Conservation (phyloP, 2,888 invertebrate species). For the Trichopria drosophilae region DNA sequence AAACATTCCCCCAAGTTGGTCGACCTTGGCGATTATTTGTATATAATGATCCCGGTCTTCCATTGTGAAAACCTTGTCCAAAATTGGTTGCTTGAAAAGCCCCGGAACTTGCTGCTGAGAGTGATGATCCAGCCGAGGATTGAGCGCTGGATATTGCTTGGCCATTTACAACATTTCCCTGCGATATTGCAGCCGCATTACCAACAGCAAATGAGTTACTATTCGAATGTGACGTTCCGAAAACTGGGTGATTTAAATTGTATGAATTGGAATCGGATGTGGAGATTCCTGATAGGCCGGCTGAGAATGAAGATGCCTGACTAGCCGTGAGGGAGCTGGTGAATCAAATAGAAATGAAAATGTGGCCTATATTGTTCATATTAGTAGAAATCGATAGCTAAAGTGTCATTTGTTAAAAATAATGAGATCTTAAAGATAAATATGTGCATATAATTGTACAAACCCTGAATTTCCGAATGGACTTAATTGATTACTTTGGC, state of each 20-base stretch:
- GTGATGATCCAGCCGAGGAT: conserved; percentile 41
- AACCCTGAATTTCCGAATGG: conserved; percentile 39
- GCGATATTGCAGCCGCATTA: conserved; percentile 44
- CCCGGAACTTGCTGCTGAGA: conserved; percentile 40
- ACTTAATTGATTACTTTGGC: conserved; percentile 38
- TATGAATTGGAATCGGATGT: conserved; percentile 44
- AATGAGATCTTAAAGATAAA: conserved; percentile 7
- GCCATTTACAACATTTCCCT: conserved; percentile 46
- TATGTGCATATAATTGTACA: conserved; percentile 10
- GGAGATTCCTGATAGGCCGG: conserved; percentile 45
- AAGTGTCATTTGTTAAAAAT: no score
- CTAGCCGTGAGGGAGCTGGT: conserved; percentile 46
- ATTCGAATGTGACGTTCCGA: conserved; percentile 41
- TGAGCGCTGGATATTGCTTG: conserved; percentile 45
- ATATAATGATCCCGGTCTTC: no score
- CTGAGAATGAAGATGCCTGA: conserved; percentile 42
- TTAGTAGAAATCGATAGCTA: background rate
- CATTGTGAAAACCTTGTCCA: no score
- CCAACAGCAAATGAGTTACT: conserved; percentile 44
- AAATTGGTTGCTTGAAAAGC: no score
- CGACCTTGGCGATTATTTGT: no score
- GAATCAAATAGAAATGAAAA: no score
- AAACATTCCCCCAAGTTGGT: no score
- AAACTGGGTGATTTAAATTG: conserved; percentile 42
- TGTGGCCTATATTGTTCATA: no score